Base-by-base conservation (phyloP, 2,888 invertebrate genomes). In the Cosmia pyralina region DNA sequence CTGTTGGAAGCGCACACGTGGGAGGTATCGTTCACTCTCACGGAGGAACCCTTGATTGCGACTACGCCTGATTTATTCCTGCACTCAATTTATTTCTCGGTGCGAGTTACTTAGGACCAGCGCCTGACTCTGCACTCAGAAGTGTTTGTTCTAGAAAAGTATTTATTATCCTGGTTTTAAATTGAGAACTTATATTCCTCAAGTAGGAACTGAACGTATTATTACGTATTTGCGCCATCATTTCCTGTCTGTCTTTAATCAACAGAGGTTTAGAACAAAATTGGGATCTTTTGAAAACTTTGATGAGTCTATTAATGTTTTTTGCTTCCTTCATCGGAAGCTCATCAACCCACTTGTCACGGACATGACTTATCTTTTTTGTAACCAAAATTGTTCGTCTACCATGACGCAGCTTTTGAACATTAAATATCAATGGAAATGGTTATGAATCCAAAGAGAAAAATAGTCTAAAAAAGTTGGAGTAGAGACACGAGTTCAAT, bases 21-120 rank as follows among this genome's bases (percentile, higher is more conserved):
- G 91, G 92, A 89, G 85, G 86, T 89, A 91, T 91, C 81, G 65
- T 74, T 90, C 90, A 87, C 81, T 72, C 79, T 83, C 87, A 76
- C 88, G 84, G 87, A 89, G 86, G 86, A 83, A 85, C 88, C 88
- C 88, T 90, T 92, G 91, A 92, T 93, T 93, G 89, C 90, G 88
- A 89, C 89, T 87, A 87, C 88, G 76, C 83, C 83, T 88, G 92
- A 93, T 92, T 92, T 92, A 93, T 91, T 87, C 79, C 76, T 65
- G 73, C 69, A 79, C 75, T 73, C 80, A 81, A 85, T 87, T 88
- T 86, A 88, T 88, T 85, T 84, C 81, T 85, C 84, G 63, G 77
- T 77, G 83, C 73, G 52, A 55, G 67, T 73, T 72, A 80, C 75
- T 75, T 53, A 55, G 67, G 41, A 81, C 22, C 44, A 50, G 28